Conservation (phyloP, 2,888 invertebrate genomes). For the Leptopilina drosophilae region DNA sequence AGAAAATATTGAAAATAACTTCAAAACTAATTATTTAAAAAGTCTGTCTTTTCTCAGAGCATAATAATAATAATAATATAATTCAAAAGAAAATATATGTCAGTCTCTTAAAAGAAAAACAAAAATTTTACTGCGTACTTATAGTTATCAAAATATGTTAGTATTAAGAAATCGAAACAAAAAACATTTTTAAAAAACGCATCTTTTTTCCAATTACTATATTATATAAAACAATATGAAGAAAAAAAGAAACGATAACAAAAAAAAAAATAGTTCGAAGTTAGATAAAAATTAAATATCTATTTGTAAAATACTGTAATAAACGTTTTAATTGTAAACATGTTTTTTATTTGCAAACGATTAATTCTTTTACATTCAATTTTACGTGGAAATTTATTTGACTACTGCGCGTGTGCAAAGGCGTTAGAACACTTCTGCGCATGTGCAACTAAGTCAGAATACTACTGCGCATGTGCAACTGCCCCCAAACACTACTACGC, state of each 20-base stretch:
- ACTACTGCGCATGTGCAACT: too few relatives aligned
- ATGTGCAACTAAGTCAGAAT: too few relatives aligned
- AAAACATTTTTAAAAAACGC: neutral
- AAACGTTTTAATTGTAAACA: slow-evolving; percentile 22
- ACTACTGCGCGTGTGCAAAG: too few relatives aligned
- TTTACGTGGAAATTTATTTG: too few relatives aligned
- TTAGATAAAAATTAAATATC: slow-evolving; percentile 31
- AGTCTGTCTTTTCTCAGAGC: neutral
- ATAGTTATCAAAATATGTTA: slow-evolving; percentile 19
- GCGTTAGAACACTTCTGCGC: too few relatives aligned
- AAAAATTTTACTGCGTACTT: slow-evolving; percentile 26
- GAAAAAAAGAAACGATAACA: too few relatives aligned
- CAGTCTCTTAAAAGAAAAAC: neutral
- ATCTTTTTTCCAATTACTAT: slow-evolving; percentile 1
- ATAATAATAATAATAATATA: too few relatives aligned
- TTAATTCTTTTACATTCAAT: too few relatives aligned
- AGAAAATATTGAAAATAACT: neutral
- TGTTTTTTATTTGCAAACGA: neutral
- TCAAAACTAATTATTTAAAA: neutral
- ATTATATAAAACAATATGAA: neutral
- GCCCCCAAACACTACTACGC: too few relatives aligned
- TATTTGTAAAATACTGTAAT: slow-evolving; percentile 37
- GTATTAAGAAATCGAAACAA: neutral
- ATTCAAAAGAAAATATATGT: neutral
- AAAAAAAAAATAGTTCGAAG: slow-evolving; percentile 17